Conservation (phyloP, 2,888 invertebrate species). For the Lacanobia oleracea region DNA sequence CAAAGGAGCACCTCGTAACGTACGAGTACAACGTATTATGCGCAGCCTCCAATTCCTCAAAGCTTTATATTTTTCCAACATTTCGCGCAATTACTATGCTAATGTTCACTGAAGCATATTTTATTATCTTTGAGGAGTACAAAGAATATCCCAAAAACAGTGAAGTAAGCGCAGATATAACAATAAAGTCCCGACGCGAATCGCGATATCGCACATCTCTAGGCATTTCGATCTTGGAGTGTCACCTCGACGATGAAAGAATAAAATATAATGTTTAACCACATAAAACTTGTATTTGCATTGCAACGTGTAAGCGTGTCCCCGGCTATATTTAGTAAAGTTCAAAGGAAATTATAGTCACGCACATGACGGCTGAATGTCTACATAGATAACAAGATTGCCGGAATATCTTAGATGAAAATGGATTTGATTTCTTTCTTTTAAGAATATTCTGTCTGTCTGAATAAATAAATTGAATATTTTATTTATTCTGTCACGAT, state of each 20-base stretch:
- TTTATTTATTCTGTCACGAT: conserved; percentile 33
- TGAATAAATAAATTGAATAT: conserved; percentile 40
- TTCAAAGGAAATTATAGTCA: conserved; percentile 64
- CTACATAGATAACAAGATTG: conserved; percentile 47
- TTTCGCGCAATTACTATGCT: conserved; percentile 53
- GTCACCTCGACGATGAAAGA: conserved; percentile 65
- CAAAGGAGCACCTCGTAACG: conserved; percentile 43
- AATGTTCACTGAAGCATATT: conserved; percentile 54
- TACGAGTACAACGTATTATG: conserved; percentile 37
- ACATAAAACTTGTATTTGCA: conserved; percentile 36
- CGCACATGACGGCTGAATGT: conserved; percentile 46
- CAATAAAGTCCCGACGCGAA: conserved; percentile 67
- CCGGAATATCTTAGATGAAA: conserved; percentile 29
- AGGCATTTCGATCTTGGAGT: conserved; percentile 64
- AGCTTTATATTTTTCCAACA: conserved; percentile 47
- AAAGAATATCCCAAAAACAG: conserved; percentile 64
- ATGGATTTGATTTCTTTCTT: conserved; percentile 51
- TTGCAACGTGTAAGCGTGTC: conserved; percentile 34
- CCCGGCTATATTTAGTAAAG: conserved; percentile 21
- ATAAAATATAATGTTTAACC: conserved; percentile 59
- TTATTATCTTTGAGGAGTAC: conserved; percentile 60
- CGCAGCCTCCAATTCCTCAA: conserved; percentile 5
- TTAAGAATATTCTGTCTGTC: conserved; percentile 48
- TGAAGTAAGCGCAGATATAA: conserved; percentile 59
- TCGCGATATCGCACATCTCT: conserved; percentile 68